Conservation (phyloP, 2,888 invertebrate species). For the Chymomyza caudatula region DNA sequence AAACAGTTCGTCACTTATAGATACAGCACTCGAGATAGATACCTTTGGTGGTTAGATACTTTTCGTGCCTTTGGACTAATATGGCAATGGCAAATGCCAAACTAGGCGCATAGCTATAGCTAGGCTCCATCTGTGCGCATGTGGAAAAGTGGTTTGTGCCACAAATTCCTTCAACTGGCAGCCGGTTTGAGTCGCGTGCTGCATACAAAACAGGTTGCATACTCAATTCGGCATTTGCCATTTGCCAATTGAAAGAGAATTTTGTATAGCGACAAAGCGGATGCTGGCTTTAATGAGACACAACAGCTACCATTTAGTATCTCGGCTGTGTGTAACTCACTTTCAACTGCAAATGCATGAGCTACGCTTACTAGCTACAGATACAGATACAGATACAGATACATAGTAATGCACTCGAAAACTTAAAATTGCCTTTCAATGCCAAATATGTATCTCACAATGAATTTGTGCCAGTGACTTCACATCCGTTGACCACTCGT, state of each 20-base stretch:
- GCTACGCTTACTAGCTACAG: no score
- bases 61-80: not conserved
- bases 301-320: not conserved
- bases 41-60: not conserved
- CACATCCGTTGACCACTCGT: constrained; percentile 31
- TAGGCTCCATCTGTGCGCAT: not conserved
- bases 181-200: constrained; percentile 12
- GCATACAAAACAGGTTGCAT: constrained; percentile 12
- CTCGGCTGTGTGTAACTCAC: not conserved
- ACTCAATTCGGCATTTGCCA: not conserved
- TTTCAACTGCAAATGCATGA: not conserved
- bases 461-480: constrained; percentile 26
- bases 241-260: constrained; percentile 13
- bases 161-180: constrained; percentile 6
- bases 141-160: constrained; percentile 5
- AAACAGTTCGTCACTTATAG: not conserved
- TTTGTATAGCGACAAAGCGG: constrained; percentile 5
- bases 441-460: not conserved
- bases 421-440: not conserved
- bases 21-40: not conserved
- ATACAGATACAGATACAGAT: not conserved
- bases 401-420: not conserved
- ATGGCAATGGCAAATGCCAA: not conserved
- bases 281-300: not conserved
- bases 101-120: not conserved